Evolutionary conservation across 2,888 invertebrate genomes (phyloP), one percentile per base, ranked within the genome.

Genomic region (Patella ulyssiponensis): DNA sequence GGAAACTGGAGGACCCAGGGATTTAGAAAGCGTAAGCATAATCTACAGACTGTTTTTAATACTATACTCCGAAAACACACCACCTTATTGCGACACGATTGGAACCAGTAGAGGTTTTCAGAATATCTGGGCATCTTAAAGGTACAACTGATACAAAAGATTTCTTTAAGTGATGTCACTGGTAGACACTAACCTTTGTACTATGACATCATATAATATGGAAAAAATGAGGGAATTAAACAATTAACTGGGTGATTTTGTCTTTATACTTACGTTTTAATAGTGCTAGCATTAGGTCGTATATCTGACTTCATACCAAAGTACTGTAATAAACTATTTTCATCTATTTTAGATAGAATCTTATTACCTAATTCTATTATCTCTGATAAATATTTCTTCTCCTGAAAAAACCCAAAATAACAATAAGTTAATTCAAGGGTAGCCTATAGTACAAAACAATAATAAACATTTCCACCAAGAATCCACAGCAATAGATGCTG

Each of bases 221-320:
- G 64, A 64, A 4, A 11, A 1, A 27, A 17, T 17, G 12, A 23
- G 33, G 27, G 23, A 17, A 17, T 12, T 23, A 52, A 52, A 52
- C 17, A 53, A 27, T 54, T n/a, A 20, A 56, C 23, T 17, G 56
- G 14, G 27, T 20, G 17, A 54, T 23, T n/a, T 15, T 15, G 23
- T 23, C n/a, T 51, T 3, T 52, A 33, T 74, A 92, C 93, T 93
- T 90, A 96, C 95, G 93, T 94, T 93, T 97, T 97, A 81, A 96
- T 95, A 92, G 96, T 96, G 58, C 93, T 93, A 1, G 97, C 96
- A 90, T 98, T 97, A 0, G 94, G 92, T 75, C 88, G 82, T 15
- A 82, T 94, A 91, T 98, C 97, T 79, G 94, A 94, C 92, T 97
- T 98, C 86, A 96, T 94, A 5, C 98, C 98, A 82, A 95, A 94